phyloP scores from a whole-genome alignment of 1,140 invertebrate genomes.

The Drosophila baimaii region DNA sequence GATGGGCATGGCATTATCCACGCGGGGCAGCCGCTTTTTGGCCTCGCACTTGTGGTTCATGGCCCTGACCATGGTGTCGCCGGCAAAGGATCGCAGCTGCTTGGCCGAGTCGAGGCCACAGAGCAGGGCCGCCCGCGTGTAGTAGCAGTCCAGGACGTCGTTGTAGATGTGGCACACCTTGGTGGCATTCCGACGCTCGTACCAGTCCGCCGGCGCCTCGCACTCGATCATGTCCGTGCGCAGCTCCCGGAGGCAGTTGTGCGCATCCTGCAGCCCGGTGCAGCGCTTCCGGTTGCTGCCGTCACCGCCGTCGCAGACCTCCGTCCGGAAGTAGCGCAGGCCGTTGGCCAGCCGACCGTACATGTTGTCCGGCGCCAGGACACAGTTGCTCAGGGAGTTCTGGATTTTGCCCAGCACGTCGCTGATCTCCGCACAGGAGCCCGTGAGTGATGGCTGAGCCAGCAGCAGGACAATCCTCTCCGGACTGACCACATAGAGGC shows the following conservation, averaged over 20 bases:
- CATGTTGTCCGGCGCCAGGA: constrained; percentile 61
- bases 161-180: constrained; percentile 64
- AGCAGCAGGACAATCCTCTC: constrained; percentile 75
- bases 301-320: constrained; percentile 56
- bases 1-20: constrained; percentile 61
- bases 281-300: constrained; percentile 56
- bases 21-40: constrained; percentile 45
- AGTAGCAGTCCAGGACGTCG: constrained; percentile 76
- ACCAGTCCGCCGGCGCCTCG: constrained; percentile 79
- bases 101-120: constrained; percentile 67
- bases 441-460: constrained; percentile 48
- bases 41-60: constrained; percentile 51
- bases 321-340: constrained; percentile 55
- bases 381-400: constrained; percentile 38
- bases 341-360: constrained; percentile 62
- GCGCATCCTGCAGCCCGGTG: constrained; percentile 48
- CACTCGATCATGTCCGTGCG: constrained; percentile 79
- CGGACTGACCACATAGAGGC: constrained; percentile 74
- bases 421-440: constrained; percentile 56
- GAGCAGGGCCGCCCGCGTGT: constrained; percentile 67
- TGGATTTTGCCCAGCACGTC: constrained; percentile 60
- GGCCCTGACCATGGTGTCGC: constrained; percentile 60
- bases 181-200: constrained; percentile 60
- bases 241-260: constrained; percentile 67
- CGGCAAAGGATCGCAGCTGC: constrained; percentile 69